Conservation (phyloP, 2,888 invertebrate genomes). For the Rhaphigaster nebulosa region DNA sequence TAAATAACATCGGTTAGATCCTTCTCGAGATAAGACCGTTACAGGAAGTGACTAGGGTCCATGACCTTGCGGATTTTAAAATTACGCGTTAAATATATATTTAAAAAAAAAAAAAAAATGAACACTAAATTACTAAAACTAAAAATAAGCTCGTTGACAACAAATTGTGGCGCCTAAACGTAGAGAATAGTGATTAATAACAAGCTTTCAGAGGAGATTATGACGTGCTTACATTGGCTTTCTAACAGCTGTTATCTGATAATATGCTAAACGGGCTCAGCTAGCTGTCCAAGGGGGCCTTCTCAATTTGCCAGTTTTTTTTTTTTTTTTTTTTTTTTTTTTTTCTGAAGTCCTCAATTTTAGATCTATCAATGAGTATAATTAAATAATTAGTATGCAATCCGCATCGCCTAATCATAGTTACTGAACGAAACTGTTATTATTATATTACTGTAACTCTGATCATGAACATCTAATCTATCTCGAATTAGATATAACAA, state of each 20-base stretch:
- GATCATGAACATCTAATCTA: no score
- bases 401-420: background rate
- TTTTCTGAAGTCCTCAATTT: background rate
- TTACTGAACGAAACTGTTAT: background rate
- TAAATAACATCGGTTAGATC: background rate
- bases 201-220: background rate
- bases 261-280: background rate
- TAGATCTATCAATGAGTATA: background rate
- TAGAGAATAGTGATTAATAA: constrained; percentile 7
- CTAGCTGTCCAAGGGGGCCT: background rate
- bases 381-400: background rate
- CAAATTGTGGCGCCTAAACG: background rate
- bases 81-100: background rate
- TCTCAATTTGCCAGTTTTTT: background rate
- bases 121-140: background rate
- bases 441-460: no score
- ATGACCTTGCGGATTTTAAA: background rate
- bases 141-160: background rate
- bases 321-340: background rate
- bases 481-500: no score
- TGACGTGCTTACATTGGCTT: background rate
- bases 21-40: background rate
- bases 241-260: background rate
- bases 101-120: background rate
- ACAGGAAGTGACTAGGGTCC: background rate